A percentile compares a stretch with the other conserved stretches of the same genome.
These are phyloP conservation scores for Dendroctonus ponderosae DNA, from an alignment of 1,140 invertebrate genomes.

Conservation along the genomic window DNA sequence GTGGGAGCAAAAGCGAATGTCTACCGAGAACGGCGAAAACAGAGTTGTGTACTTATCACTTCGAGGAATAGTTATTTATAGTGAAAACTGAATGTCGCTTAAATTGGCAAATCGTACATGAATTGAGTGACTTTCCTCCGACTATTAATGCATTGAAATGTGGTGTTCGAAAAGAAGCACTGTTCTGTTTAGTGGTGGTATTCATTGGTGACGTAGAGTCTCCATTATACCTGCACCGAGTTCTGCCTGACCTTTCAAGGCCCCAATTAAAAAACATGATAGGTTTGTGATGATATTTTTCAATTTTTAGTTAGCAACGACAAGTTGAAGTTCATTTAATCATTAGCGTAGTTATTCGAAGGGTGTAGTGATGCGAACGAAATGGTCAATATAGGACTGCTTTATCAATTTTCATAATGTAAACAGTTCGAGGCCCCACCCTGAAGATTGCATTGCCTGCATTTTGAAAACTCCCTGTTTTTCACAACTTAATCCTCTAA, in stretches of 20 bases:
- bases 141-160: slow-evolving; percentile 26
- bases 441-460: slow-evolving; percentile 3
- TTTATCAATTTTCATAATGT: slow-evolving; percentile 26
- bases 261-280: slow-evolving; percentile 36
- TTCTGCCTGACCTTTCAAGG: slow-evolving; percentile 36
- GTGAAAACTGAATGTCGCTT: slow-evolving; percentile 1
- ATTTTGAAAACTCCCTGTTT: no score
- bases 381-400: neutral
- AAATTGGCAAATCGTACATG: slow-evolving; percentile 7
- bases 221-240: slow-evolving; percentile 37
- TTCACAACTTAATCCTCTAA: no score
- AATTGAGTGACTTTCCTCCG: slow-evolving; percentile 17
- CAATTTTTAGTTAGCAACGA: neutral
- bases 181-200: slow-evolving; percentile 29
- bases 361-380: neutral
- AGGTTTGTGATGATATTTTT: slow-evolving; percentile 26
- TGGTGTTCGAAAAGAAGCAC: slow-evolving; percentile 4
- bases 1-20: slow-evolving; percentile 35
- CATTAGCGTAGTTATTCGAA: neutral
- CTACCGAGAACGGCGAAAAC: slow-evolving; percentile 13
- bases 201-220: slow-evolving; percentile 36
- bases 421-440: slow-evolving; percentile 38
- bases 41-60: slow-evolving; percentile 15
- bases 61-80: slow-evolving; percentile 16
- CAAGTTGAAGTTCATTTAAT: neutral